Evolutionary conservation across 2,797 vertebrate genomes (phyloP), one percentile per base, ranked within the genome.

Genomic region (Rhinoraja longicauda): DNA sequence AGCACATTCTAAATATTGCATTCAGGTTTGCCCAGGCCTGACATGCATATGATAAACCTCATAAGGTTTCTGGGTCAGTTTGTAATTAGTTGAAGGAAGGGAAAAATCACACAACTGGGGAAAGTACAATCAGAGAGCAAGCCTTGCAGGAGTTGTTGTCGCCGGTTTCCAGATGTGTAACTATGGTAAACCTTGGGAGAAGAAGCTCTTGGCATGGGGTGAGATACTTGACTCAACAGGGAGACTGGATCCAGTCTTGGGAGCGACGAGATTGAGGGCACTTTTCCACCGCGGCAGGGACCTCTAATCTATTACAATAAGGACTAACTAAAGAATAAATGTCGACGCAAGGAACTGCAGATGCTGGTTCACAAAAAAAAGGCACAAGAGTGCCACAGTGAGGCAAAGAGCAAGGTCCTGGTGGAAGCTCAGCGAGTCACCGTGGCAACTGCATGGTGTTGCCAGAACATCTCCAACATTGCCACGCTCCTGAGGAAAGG

Each of bases 1-100:
- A n/a, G 90, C 39, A 73, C 57, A 57, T 53, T 75, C 90, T 75
- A 92, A 53, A 91, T 53, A 92, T 75, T 92, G 13, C 29, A 19
- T n/a, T 53, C 67, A 57, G 70, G 72, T 75, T 13, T 92, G 72
- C 39, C 26, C 13, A 75, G 72, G 36, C 39, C 39, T 73, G 90
- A 62, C 64, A 13, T 15, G 4, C 39, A 70, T 39, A 4, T 53
- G 70, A 75, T 26, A 19, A 75, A 67, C 59, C 67, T 88, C 59
- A 45, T n/a, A n/a, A 26, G 2, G 26, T 4, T n/a, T 53, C 81
- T n/a, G 62, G 29, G n/a, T 36, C 17, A 36, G 17, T 67, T 88
- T 88, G 15, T 2, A 21, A 32, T 19, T 9, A 64, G n/a, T 67
- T 67, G 6, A 88, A 67, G 36, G 36, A 36, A 21, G 32, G 62